Conservation (phyloP, 2,888 invertebrate species). For the Ligdia adustata region DNA sequence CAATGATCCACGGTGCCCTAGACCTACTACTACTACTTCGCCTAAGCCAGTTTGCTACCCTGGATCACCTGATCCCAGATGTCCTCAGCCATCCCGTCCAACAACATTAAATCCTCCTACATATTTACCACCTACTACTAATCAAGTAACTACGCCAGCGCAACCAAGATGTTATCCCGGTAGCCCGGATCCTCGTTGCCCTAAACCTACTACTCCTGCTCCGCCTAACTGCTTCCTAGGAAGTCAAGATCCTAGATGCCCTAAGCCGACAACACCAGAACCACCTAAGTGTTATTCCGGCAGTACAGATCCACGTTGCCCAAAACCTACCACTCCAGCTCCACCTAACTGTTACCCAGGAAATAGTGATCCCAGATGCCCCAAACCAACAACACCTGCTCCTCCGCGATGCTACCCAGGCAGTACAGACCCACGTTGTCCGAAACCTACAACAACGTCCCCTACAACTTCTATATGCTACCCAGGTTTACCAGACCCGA, state of each 20-base stretch:
- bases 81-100: slow-evolving; percentile 36
- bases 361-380: slow-evolving; percentile 37
- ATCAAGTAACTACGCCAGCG: slow-evolving; percentile 33
- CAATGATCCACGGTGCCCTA: slow-evolving; percentile 41
- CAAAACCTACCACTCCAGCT: slow-evolving; percentile 37
- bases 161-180: slow-evolving; percentile 42
- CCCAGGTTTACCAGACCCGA: slow-evolving; percentile 44
- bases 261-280: slow-evolving; percentile 23
- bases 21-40: slow-evolving; percentile 28
- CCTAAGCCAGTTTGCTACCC: slow-evolving; percentile 31
- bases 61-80: slow-evolving; percentile 34
- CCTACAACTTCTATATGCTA: slow-evolving; percentile 30
- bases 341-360: slow-evolving; percentile 41
- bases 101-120: slow-evolving; percentile 49
- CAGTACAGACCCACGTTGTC: slow-evolving; percentile 25
- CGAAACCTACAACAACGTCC: slow-evolving; percentile 16
- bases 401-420: slow-evolving; percentile 35
- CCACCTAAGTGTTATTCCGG: slow-evolving; percentile 46
- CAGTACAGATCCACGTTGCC: slow-evolving; percentile 45
- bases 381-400: slow-evolving; percentile 39
- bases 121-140: slow-evolving; percentile 32
- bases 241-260: slow-evolving; percentile 23
- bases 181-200: slow-evolving; percentile 32
- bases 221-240: slow-evolving; percentile 26
- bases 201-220: slow-evolving; percentile 24